Evolutionary conservation across 2,888 invertebrate species (phyloP).

Genomic region (Xanthia icteritia): DNA sequence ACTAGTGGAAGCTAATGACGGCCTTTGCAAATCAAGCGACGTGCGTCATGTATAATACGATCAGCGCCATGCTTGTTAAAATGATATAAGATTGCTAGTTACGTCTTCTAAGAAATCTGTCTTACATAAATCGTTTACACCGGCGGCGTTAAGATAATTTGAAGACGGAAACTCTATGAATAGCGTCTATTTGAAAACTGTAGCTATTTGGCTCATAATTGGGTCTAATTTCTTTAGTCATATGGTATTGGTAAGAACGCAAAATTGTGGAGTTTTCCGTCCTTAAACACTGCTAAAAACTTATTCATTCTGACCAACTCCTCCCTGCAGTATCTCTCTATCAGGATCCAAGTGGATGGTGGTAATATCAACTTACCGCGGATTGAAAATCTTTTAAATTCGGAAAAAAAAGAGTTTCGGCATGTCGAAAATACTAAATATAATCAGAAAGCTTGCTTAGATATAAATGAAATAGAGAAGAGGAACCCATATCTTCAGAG

Average conservation of each 20-base stretch:
- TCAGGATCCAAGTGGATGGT: background rate
- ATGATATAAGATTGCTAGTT: constrained; percentile 22
- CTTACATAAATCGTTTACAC: constrained; percentile 21
- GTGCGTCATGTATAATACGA: constrained; percentile 36
- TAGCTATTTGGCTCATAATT: background rate
- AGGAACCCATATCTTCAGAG: background rate
- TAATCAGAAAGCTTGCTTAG: background rate
- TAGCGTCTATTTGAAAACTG: background rate
- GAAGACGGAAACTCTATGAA: background rate
- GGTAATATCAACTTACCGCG: background rate
- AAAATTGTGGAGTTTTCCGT: constrained; percentile 8
- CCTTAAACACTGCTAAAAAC: background rate
- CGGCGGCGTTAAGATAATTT: background rate
- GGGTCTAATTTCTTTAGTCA: background rate
- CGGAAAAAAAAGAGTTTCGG: background rate
- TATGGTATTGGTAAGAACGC: background rate
- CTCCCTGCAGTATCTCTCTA: background rate
- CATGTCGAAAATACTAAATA: too few species aligned
- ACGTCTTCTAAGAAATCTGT: constrained; percentile 22
- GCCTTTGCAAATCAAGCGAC: constrained; percentile 22
- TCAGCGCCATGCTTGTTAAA: constrained; percentile 14
- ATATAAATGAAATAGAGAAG: background rate
- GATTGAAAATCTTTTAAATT: background rate
- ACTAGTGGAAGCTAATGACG: constrained; percentile 29
- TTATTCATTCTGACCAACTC: background rate